phyloP scores from a whole-genome alignment of 2,888 invertebrate species.

The Prenolepis imparis region DNA sequence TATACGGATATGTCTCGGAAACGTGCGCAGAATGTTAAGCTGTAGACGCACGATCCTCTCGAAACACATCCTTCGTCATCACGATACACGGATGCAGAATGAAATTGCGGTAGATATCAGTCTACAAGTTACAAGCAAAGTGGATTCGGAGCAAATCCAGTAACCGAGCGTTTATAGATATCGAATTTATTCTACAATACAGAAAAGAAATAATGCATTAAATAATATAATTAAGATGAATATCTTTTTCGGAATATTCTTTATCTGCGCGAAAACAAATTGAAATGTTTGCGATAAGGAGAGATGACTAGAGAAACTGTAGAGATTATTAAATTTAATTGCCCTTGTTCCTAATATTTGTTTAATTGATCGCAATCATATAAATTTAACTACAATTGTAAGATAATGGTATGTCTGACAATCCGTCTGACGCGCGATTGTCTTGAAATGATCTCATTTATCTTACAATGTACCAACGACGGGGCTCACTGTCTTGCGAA shows the following conservation, averaged over 20 bases:
- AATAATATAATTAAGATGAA: neutral
- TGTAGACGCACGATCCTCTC: conserved; percentile 25
- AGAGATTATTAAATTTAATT: conserved; percentile 5
- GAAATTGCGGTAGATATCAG: conserved; percentile 11
- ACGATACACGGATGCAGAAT: conserved; percentile 13
- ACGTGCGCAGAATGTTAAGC: conserved; percentile 69
- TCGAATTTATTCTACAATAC: neutral
- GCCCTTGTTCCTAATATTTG: conserved; percentile 17
- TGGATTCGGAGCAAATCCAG: neutral
- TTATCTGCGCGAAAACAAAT: neutral
- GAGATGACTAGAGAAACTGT: neutral
- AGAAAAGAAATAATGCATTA: neutral
- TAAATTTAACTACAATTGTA: conserved; percentile 63
- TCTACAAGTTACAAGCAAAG: conserved; percentile 1
- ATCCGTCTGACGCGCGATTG: conserved; percentile 70
- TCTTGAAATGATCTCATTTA: conserved; percentile 73
- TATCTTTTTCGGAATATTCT: neutral
- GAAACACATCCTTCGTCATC: conserved; percentile 20
- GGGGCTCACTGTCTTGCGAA: conserved; percentile 65
- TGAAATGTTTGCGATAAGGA: neutral
- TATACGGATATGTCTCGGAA: conserved; percentile 63
- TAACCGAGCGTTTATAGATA: neutral
- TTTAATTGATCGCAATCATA: conserved; percentile 56
- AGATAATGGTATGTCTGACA: conserved; percentile 65
- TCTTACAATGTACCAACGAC: conserved; percentile 68